Conservation (phyloP, 2,113 vertebrate species). For the Cynopterus brachyotis region DNA sequence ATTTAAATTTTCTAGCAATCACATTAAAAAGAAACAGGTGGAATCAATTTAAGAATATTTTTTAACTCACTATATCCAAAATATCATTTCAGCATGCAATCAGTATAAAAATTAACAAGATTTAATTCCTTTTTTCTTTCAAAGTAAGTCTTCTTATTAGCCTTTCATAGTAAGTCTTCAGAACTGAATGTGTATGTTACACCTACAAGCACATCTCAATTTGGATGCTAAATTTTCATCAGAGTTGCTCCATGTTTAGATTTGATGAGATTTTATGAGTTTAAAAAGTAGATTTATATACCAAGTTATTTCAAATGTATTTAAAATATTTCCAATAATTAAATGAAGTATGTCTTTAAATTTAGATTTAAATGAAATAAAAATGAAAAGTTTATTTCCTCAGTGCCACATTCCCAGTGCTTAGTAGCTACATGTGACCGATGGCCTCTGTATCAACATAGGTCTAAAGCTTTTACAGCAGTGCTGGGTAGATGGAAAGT, state of each 20-base stretch:
- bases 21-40: neutral
- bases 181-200: neutral
- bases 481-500: neutral
- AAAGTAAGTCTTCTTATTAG: neutral
- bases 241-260: neutral
- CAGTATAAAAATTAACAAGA: neutral
- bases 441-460: neutral
- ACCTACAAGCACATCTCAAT: neutral
- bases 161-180: neutral
- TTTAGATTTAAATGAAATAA: neutral
- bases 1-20: neutral
- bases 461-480: neutral
- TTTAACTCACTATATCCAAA: neutral
- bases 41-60: neutral
- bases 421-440: neutral
- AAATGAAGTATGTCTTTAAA: neutral
- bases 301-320: neutral
- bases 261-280: neutral
- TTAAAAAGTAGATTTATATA: neutral
- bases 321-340: neutral
- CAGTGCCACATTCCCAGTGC: neutral
- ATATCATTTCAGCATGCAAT: neutral
- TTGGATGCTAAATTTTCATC: neutral
- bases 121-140: neutral
- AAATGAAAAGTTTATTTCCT: neutral